phyloP scores from a whole-genome alignment of 1,140 invertebrate species.

The Lasioglossum baleicum region DNA sequence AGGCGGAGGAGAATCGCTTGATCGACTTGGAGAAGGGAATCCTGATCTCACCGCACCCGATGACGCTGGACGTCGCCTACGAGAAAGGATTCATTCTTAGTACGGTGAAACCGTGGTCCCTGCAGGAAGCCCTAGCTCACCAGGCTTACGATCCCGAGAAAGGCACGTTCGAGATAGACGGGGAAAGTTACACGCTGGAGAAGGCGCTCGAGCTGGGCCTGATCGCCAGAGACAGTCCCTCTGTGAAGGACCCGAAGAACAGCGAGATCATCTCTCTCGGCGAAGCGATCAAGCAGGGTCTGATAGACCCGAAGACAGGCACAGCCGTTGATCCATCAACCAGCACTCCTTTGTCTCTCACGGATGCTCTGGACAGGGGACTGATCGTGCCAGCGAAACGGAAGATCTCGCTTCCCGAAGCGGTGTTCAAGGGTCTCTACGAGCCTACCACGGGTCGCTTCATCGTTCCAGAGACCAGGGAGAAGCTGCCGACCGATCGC shows the following conservation, averaged over 20 bases:
- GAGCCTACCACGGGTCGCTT: conserved; percentile 87
- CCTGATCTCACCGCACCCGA: conserved; percentile 83
- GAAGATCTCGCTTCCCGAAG: conserved; percentile 91
- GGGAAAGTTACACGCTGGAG: conserved; percentile 87
- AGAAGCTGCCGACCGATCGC: conserved; percentile 87
- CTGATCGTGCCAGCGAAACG: conserved; percentile 90
- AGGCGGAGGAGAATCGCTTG: conserved; percentile 85
- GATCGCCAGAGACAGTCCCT: conserved; percentile 89
- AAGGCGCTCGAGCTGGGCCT: conserved; percentile 88
- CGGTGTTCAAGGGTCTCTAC: conserved; percentile 92
- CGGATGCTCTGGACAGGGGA: conserved; percentile 89
- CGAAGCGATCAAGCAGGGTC: conserved; percentile 89
- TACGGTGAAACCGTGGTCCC: conserved; percentile 87
- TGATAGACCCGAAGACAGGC: conserved; percentile 90
- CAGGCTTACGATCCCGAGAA: conserved; percentile 89
- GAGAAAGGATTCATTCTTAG: conserved; percentile 89
- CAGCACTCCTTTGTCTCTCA: conserved; percentile 87
- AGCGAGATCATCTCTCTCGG: conserved; percentile 89
- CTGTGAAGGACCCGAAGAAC: conserved; percentile 89
- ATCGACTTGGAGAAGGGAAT: conserved; percentile 86
- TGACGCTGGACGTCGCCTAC: conserved; percentile 87
- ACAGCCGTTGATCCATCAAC: conserved; percentile 88
- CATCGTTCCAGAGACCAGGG: conserved; percentile 85
- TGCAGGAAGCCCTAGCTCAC: conserved; percentile 92
- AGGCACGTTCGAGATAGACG: conserved; percentile 88